Evolutionary conservation across 2,797 vertebrate species (phyloP), one percentile per base, ranked within the genome.

Genomic region (Myoxocephalus aenaeus): DNA sequence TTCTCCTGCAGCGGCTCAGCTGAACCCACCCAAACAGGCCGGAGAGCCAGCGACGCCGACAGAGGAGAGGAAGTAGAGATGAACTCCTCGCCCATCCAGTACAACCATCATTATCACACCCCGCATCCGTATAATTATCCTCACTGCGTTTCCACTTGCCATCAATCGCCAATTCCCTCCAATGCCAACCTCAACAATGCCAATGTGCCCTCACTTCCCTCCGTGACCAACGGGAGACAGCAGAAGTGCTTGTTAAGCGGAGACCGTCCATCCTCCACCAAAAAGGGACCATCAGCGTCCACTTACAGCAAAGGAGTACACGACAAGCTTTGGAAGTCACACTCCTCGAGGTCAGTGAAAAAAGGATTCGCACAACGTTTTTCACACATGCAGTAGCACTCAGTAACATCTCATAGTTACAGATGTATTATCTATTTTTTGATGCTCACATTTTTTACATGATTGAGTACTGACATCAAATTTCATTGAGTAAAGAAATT

Each of bases 161-260:
- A 94, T 90, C 97, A 96, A 89, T 94, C 96, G 54, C 95, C 96
- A 66, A 96, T 96, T 80, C 97, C 97, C 84, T 98, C 97, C 85
- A 99, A 98, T 81, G 96, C 96, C 93, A 99, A 98, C 92, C 97
- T 99, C 94, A 99, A 99, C 95, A 99, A 99, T 82, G 97, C 98
- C 96, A 99, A 99, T 5, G 82, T 97, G 93, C 97, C 96, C 92
- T 94, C 96, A 77, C 91, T 95, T 73, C 91, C 91, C 83, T 85
- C 88, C 68, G 56, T 90, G 80, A 84, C 87, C 79, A 95, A 95
- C 17, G 96, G 95, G 77, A 96, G 94, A 86, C 96, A 94, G 86
- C 86, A 83, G 76, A 88, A 78, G 70, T 81, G 81, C 86, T 80
- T 87, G 57, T 70, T 90, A 25, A 86, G 87, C 86, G 92, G 90